Percentiles rank a stretch among this genome's conserved stretches.
Conservation (phyloP, 2,797 vertebrate species). For the Lemur catta region DNA sequence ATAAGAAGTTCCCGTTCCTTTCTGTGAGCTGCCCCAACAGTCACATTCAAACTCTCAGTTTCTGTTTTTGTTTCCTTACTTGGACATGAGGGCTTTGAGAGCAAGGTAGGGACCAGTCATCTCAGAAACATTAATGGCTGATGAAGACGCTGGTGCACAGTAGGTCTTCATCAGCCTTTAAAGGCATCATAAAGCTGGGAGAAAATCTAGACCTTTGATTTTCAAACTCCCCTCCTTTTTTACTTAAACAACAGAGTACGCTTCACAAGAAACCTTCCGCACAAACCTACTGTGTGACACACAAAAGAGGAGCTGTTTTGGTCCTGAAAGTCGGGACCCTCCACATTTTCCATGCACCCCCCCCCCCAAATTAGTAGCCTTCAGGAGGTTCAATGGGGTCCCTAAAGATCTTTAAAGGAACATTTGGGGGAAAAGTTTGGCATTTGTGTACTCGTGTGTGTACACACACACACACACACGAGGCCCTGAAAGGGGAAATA, state of each 20-base stretch:
- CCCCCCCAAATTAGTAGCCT: background rate
- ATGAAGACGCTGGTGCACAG: fast-evolving
- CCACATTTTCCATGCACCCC: fast-evolving
- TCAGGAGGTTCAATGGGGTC: background rate
- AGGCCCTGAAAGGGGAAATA: background rate
- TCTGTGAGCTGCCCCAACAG: no score
- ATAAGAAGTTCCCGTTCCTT: background rate
- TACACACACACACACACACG: no score
- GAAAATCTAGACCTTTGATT: background rate
- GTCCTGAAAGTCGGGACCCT: background rate
- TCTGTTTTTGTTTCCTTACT: background rate
- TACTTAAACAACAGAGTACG: background rate
- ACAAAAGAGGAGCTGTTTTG: background rate
- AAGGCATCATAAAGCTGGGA: background rate
- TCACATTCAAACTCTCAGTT: background rate
- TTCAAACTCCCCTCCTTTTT: background rate
- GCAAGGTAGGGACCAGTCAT: background rate
- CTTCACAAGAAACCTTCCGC: background rate
- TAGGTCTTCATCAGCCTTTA: background rate
- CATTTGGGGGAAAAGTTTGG: background rate
- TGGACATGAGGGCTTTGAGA: background rate
- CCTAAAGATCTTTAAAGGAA: background rate
- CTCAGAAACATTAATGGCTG: background rate
- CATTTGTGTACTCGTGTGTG: fast-evolving
- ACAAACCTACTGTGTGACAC: background rate